Evolutionary conservation across 1,140 invertebrate genomes (phyloP).

Genomic region (Drosophila sproati): DNA sequence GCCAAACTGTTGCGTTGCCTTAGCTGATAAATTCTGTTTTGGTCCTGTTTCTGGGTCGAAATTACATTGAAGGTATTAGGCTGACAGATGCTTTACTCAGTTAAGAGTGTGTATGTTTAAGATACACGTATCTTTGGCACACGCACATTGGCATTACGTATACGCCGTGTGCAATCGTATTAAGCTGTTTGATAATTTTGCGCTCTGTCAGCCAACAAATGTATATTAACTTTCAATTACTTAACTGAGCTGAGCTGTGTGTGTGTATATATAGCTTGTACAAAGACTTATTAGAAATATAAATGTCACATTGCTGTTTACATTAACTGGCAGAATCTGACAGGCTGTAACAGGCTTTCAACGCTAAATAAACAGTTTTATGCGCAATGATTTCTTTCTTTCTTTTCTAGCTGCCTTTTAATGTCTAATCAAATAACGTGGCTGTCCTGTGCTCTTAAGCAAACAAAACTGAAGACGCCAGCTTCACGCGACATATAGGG

Average conservation of each 20-base stretch:
- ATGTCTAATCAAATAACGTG: conserved; percentile 62
- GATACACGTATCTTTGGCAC: conserved; percentile 32
- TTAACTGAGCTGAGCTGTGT: conserved; percentile 20
- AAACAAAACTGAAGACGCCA: conserved; percentile 41
- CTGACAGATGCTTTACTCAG: conserved; percentile 37
- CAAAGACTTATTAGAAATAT: conserved; percentile 23
- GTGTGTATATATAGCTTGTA: neutral
- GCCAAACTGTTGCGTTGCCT: conserved; percentile 65
- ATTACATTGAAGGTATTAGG: conserved; percentile 68
- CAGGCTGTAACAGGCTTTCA: conserved; percentile 25
- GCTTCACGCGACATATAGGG: conserved; percentile 26
- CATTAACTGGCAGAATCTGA: conserved; percentile 1
- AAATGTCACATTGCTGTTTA: conserved; percentile 37
- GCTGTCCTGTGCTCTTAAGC: conserved; percentile 29
- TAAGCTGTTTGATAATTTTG: conserved; percentile 57
- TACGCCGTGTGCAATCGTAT: conserved; percentile 33
- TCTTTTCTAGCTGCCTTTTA: conserved; percentile 30
- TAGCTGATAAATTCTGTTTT: conserved; percentile 49
- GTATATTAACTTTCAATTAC: conserved; percentile 72
- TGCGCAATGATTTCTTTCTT: conserved; percentile 8
- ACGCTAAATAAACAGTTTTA: conserved; percentile 28
- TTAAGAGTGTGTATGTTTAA: conserved; percentile 20
- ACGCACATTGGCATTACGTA: conserved; percentile 17
- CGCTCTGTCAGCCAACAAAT: conserved; percentile 42
- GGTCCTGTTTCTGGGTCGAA: conserved; percentile 31